Base-by-base conservation (phyloP, 2,113 vertebrate genomes). In the Entelurus aequoreus region DNA sequence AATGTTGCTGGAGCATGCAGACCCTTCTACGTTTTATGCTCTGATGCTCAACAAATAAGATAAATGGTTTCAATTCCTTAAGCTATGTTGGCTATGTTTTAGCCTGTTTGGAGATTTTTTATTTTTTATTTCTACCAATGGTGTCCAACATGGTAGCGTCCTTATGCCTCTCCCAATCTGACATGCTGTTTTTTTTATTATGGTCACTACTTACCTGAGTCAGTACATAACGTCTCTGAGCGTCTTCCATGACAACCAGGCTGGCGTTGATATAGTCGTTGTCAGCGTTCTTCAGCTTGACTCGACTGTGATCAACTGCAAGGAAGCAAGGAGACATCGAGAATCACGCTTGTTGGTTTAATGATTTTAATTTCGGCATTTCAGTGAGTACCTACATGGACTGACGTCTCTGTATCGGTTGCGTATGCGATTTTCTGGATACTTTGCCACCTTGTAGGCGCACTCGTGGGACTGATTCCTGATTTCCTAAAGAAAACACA, bases 331-430 rank as follows among this genome's bases (percentile, higher is more conserved):
- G 4, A 47, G 4, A 47, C 7, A 14, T 7, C 28, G 14, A 10
- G 28, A 36, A 13, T 48, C 11, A 28, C 28, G 28, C 28, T 35
- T 6, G 8, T 48, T 7, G 2, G 15, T 21, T 44, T 5, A 5
- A 11, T 44, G 40, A 42, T 10, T 28, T 28, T 28, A 28, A 2
- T 4, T 12, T 4, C 5, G 42, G 2, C 12, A 46, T 12, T 46
- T 74, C 49, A 66, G 6, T 4, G 12, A 74, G 48, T 68, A 94
- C 97, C 92, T 89, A 99, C 96, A 99, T 0, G 97, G 97, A 83
- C 93, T 99, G 79, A 99, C 97, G 74, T 99, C 96, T 90, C 96
- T 94, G 88, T 99, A 99, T 93, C 97, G 88, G 90, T 99, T 99
- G 65, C 94, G 91, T 88, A 92, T 96, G 86, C 93, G 94, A 83